Evolutionary conservation across 1,140 invertebrate genomes (phyloP).

Genomic region (Saccostrea echinata): DNA sequence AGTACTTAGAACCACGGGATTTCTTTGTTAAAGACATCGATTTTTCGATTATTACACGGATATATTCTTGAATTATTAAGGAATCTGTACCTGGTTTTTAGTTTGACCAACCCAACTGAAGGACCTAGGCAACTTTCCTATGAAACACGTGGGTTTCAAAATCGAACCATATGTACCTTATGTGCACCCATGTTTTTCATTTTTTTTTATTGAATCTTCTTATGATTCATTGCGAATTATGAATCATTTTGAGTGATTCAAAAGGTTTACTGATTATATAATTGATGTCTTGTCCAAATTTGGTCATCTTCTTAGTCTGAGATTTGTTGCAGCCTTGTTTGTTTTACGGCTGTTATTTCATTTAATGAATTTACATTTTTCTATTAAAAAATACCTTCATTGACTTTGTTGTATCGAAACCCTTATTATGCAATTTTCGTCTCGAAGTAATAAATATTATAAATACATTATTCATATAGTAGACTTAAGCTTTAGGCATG

Average conservation of each 20-base stretch:
- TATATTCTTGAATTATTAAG: conserved; percentile 24
- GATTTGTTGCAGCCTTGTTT: background rate
- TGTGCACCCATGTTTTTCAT: background rate
- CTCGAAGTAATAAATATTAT: background rate
- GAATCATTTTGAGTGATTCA: conserved; percentile 22
- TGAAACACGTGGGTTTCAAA: conserved; percentile 10
- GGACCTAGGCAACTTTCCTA: background rate
- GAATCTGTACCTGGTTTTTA: background rate
- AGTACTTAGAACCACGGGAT: background rate
- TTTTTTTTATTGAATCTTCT: background rate
- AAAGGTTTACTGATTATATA: background rate
- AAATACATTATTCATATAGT: background rate
- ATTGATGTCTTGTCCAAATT: background rate
- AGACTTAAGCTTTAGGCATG: background rate
- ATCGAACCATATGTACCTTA: background rate
- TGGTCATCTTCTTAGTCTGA: background rate
- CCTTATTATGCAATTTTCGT: background rate
- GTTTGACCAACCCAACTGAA: background rate
- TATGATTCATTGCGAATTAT: conserved; percentile 25
- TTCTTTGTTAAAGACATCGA: conserved; percentile 15
- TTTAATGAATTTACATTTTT: background rate
- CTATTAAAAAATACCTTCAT: background rate
- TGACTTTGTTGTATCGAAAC: background rate
- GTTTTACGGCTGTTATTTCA: background rate
- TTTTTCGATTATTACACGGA: background rate